Conservation (phyloP, 1,140 invertebrate genomes). For the Temnothorax longispinosus region DNA sequence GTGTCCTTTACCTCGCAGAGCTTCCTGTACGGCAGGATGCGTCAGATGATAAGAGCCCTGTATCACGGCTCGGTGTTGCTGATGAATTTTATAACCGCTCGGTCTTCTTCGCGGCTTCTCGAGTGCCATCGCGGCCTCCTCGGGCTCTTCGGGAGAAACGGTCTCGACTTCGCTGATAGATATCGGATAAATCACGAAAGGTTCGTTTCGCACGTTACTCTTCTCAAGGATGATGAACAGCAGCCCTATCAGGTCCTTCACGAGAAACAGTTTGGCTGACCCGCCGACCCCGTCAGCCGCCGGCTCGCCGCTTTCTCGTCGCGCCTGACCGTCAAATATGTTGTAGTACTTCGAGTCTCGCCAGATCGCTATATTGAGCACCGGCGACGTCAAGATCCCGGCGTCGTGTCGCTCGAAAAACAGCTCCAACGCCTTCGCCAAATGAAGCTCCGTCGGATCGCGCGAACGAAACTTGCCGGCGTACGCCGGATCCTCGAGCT, state of each 20-base stretch:
- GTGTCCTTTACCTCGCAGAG: conserved; percentile 74
- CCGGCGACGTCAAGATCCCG: conserved; percentile 76
- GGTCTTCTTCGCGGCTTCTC: conserved; percentile 65
- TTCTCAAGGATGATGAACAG: conserved; percentile 80
- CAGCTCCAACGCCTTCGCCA: conserved; percentile 79
- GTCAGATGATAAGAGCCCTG: conserved; percentile 79
- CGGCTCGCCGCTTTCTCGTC: conserved; percentile 73
- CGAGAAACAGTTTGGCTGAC: conserved; percentile 78
- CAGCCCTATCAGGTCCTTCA: conserved; percentile 74
- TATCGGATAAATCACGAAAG: conserved; percentile 78
- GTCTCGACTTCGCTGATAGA: conserved; percentile 62
- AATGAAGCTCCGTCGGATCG: conserved; percentile 74
- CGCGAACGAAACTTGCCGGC: conserved; percentile 79
- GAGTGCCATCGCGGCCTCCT: conserved; percentile 39
- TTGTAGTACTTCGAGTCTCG: conserved; percentile 73
- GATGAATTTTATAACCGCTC: conserved; percentile 76
- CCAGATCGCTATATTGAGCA: conserved; percentile 81
- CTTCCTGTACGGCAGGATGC: conserved; percentile 70
- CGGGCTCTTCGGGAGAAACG: conserved; percentile 17
- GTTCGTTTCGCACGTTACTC: conserved; percentile 78
- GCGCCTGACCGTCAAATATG: conserved; percentile 81
- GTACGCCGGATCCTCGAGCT: conserved; percentile 77
- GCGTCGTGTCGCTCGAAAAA: conserved; percentile 79
- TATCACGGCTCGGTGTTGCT: conserved; percentile 77
- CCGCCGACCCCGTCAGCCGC: conserved; percentile 38